Conservation (phyloP, 2,888 invertebrate genomes). For the Drosophila kanekoi region DNA sequence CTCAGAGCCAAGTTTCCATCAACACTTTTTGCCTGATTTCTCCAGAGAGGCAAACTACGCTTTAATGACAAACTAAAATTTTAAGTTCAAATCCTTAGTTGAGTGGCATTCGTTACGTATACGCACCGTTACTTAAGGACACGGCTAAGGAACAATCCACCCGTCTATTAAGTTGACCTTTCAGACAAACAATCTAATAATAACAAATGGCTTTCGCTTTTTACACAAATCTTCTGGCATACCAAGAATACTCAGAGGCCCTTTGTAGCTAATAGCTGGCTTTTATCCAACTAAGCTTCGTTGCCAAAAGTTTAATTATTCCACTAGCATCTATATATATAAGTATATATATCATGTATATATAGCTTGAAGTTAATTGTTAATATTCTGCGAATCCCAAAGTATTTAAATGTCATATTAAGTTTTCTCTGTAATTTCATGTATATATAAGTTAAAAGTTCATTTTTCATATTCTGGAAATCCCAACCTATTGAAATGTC, state of each 20-base stretch:
- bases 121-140: slow-evolving; percentile 11
- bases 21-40: slow-evolving; percentile 70
- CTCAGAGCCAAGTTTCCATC: slow-evolving; percentile 29
- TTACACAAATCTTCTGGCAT: slow-evolving; percentile 10
- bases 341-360: not conserved
- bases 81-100: not conserved
- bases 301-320: slow-evolving; percentile 67
- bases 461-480: too few relatives aligned
- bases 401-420: too few relatives aligned
- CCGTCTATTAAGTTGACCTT: slow-evolving; percentile 23
- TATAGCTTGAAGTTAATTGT: not conserved
- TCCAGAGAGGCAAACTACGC: slow-evolving; percentile 48
- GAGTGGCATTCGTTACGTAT: slow-evolving; percentile 18
- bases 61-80: slow-evolving; percentile 36
- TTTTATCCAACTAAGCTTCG: slow-evolving; percentile 47
- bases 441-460: too few relatives aligned
- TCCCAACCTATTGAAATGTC: too few relatives aligned
- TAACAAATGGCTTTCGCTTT: slow-evolving; percentile 52
- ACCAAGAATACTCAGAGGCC: slow-evolving; percentile 21
- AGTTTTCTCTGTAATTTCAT: too few relatives aligned
- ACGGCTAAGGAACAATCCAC: slow-evolving; percentile 2
- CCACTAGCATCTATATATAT: slow-evolving; percentile 35
- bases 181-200: slow-evolving; percentile 8
- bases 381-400: not conserved
- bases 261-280: slow-evolving; percentile 55